phyloP scores from a whole-genome alignment of 2,888 invertebrate genomes.

The Rhorus exstirpatorius region DNA sequence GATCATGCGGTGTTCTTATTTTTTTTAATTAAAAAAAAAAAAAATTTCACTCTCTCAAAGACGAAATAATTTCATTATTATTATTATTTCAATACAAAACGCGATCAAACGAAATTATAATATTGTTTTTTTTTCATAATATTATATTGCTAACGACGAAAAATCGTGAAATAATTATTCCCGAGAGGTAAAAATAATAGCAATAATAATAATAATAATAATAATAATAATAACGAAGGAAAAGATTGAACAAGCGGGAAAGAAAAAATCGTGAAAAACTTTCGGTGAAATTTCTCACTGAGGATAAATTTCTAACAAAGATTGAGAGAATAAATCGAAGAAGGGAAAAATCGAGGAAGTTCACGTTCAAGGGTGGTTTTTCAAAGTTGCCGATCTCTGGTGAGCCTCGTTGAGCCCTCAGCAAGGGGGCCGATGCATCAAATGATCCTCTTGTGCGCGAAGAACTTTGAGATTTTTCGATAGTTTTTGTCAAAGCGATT shows the following conservation, averaged over 20 bases:
- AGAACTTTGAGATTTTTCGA: conserved; percentile 17
- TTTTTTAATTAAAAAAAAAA: not conserved
- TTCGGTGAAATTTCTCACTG: not conserved
- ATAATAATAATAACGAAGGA: too few species aligned
- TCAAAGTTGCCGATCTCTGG: conserved; percentile 39
- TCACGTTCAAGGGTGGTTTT: conserved; percentile 26
- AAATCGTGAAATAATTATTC: not conserved
- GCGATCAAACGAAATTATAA: not conserved
- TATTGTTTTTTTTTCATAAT: not conserved
- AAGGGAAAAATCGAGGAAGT: conserved; percentile 10
- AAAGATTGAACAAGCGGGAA: too few species aligned
- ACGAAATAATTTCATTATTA: not conserved
- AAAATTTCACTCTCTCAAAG: too few species aligned
- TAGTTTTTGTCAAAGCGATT: too few species aligned
- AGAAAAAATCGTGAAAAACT: not conserved
- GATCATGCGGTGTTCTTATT: conserved; percentile 26
- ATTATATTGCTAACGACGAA: not conserved
- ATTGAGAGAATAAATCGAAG: conserved; percentile 1
- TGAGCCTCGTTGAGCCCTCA: conserved; percentile 57
- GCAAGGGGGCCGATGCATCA: conserved; percentile 56
- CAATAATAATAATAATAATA: too few species aligned
- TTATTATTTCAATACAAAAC: not conserved
- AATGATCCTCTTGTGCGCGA: conserved; percentile 26
- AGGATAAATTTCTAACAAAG: not conserved
- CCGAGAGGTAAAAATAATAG: too few species aligned